A percentile compares a stretch with the other conserved stretches of the same genome.
Conservation (phyloP, 2,113 vertebrate genomes). For the Ceuthmochares aereus region DNA sequence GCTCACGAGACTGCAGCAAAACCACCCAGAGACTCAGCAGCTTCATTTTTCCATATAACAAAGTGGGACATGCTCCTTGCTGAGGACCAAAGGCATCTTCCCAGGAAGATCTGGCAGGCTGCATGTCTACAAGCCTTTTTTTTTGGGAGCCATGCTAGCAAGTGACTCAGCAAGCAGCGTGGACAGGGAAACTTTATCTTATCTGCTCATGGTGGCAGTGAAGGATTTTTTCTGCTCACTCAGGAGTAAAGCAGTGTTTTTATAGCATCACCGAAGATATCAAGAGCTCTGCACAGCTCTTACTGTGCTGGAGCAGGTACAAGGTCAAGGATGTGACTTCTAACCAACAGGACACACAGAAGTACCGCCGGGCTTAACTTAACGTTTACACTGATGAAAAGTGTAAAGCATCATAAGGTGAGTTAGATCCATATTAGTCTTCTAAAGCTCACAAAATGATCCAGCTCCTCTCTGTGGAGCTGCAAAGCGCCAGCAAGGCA, state of each 20-base stretch:
- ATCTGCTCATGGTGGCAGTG: fast-evolving
- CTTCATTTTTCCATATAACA: neutral
- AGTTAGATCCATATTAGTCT: neutral
- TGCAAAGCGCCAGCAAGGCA: neutral
- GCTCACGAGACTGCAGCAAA: neutral
- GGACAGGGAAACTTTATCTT: neutral
- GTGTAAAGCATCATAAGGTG: neutral
- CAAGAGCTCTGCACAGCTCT: neutral
- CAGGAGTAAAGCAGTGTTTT: neutral
- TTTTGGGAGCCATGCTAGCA: neutral
- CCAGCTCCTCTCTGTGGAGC: neutral
- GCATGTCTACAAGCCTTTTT: neutral
- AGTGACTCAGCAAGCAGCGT: neutral
- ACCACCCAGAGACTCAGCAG: fast-evolving
- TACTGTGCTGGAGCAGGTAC: neutral
- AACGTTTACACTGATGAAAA: neutral
- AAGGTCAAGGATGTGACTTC: neutral
- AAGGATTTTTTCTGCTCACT: neutral
- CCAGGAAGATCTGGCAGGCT: neutral
- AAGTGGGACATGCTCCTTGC: neutral
- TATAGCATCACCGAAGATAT: neutral
- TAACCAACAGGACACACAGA: neutral
- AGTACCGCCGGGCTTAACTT: neutral
- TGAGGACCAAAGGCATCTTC: neutral
- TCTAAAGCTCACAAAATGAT: neutral